Evolutionary conservation across 2,888 invertebrate genomes (phyloP), one percentile per base, ranked within the genome.

Genomic region (Mechanitis mazaeus): DNA sequence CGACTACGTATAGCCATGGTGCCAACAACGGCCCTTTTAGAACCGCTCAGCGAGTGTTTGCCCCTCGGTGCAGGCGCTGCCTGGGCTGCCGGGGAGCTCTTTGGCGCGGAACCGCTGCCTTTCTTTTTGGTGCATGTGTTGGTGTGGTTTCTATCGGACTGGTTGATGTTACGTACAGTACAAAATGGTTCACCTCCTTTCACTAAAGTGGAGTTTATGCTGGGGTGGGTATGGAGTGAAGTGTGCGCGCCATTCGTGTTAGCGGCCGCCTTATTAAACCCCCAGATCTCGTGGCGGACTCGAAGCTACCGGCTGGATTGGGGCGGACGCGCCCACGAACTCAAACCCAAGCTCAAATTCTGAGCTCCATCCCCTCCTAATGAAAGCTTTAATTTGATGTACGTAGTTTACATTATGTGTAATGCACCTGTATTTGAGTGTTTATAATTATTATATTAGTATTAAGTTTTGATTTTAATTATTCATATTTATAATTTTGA

Each of bases 131-230:
- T 97, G 75, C 99, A 99, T 85, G 93, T 97, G 73, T 92, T 98
- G 60, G 91, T 95, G 78, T 99, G 99, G 99, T 97, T 98, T 84
- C 93, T 98, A 71, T 94, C 96, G 70, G 99, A 99, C 90, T 99
- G 98, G 95, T 91, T 96, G 75, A 92, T 99, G 74, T 91, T 99
- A 73, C 94, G 94, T 68, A 92, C 96, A 69, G 95, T 98, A 73
- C 97, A 96, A 93, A 97, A 97, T 83, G 97, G 97, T 54, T 94
- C 97, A 54, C 91, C 98, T 71, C 96, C 98, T 28, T 98, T 98
- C 88, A 96, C 95, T 74, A 97, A 98, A 91, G 95, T 96, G 81
- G 97, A 98, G 84, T 99, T 97, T 81, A 93, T 98, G 59, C 92
- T 97, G 61, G 97, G 96, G 42, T 99, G 99, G 99, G 89, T 97